These are phyloP conservation scores for Hydropotes inermis DNA, from an alignment of 2,113 vertebrate species.

Conservation along the genomic window DNA sequence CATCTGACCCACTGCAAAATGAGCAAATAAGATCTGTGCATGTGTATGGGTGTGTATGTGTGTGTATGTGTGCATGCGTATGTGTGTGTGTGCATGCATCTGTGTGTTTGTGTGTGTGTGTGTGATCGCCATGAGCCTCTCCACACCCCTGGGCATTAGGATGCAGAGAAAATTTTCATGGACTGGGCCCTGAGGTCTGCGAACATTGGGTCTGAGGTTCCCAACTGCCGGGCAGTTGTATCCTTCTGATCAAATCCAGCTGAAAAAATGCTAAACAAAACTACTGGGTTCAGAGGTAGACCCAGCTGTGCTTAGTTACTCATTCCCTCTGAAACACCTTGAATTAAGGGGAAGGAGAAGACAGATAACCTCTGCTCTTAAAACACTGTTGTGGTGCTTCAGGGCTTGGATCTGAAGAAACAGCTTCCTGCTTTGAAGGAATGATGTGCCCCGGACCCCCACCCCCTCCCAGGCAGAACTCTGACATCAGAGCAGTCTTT, in stretches of 20 bases:
- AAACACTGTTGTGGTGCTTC: background rate
- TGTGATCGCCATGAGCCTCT: background rate
- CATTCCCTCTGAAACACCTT: slow-evolving; percentile 54
- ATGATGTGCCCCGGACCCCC: background rate
- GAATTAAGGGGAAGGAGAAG: background rate
- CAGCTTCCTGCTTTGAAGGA: background rate
- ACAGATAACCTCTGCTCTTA: background rate
- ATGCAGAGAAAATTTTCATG: background rate
- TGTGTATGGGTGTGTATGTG: no score
- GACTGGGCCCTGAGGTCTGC: background rate
- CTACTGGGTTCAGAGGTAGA: slow-evolving; percentile 41
- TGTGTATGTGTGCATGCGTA: no score
- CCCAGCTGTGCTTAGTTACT: slow-evolving; percentile 33
- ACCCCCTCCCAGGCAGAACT: background rate
- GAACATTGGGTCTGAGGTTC: slow-evolving; percentile 43
- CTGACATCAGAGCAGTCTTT: background rate
- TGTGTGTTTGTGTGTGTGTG: background rate
- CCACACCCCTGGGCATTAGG: background rate
- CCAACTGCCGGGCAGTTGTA: background rate
- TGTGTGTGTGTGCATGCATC: no score
- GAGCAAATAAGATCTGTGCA: background rate
- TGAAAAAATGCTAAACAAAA: slow-evolving; percentile 57
- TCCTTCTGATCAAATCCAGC: slow-evolving; percentile 60
- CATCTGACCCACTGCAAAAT: background rate
- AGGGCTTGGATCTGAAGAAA: background rate